Evolutionary conservation across 2,888 invertebrate genomes (phyloP).

Genomic region (Ophonus ardosiacus): DNA sequence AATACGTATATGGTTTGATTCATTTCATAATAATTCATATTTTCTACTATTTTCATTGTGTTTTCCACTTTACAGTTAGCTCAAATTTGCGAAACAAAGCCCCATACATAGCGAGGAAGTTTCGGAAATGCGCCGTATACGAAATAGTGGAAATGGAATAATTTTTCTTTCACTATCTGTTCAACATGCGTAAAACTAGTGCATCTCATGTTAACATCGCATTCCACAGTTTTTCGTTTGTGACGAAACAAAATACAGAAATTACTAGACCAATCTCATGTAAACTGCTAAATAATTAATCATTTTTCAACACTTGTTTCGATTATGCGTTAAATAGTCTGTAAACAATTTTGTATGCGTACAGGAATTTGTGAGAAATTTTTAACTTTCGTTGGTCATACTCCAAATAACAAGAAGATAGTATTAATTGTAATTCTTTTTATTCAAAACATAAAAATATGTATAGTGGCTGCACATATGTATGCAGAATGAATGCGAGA

Average conservation of each 20-base stretch:
- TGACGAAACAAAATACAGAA: conserved; percentile 7
- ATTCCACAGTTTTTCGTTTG: conserved; percentile 17
- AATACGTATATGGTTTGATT: background rate
- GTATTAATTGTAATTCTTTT: background rate
- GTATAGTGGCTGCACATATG: no score
- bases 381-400: conserved; percentile 2
- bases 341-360: conserved; percentile 29
- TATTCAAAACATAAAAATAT: background rate
- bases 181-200: conserved; percentile 44
- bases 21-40: background rate
- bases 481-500: no score
- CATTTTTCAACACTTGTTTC: conserved; percentile 1
- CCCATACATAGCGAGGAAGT: conserved; percentile 26
- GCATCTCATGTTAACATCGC: conserved; percentile 39
- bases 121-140: conserved; percentile 37
- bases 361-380: conserved; percentile 4
- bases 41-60: background rate
- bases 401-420: background rate
- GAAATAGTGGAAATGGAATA: conserved; percentile 29
- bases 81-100: conserved; percentile 19
- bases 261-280: conserved; percentile 5
- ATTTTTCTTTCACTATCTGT: conserved; percentile 44
- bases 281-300: conserved; percentile 2
- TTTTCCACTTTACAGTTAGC: background rate
- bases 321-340: conserved; percentile 26